Base-by-base conservation (phyloP, 2,113 vertebrate species). In the Micromys minutus region DNA sequence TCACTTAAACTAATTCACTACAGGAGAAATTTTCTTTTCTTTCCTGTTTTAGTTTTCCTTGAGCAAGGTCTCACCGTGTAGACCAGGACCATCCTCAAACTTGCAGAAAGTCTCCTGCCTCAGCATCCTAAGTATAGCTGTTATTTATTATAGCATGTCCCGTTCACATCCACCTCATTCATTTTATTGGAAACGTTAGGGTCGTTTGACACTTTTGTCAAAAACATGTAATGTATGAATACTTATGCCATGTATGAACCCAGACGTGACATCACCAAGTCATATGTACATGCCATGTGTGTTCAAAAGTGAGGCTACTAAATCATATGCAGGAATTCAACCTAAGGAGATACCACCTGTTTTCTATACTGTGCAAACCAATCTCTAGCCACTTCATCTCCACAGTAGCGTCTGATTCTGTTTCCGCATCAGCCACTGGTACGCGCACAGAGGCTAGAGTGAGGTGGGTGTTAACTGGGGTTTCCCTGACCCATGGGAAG, bases 1-100 rank as follows among this genome's bases (percentile, higher is more conserved):
- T 91, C 55, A 87, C 81, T 94, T 96, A 85, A 24, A 45, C 39
- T 47, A 67, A 71, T 59, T n/a, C 34, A 50, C 84, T 52, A 2
- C 34, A 39, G n/a, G 34, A 67, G 17, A 67, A 47, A 34, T 7
- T 4, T 67, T 85, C 61, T 85, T 34, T 21, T 10, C 59, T 85
- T 85, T 84, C 29, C 59, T 63, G 45, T 42, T 85, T 65, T 85
- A 85, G 59, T 65, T 85, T 65, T 85, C 61, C 45, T 31, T 63
- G 65, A 65, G 42, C 83, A 65, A 19, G 59, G 61, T 65, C 61
- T 85, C 42, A 22, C 83, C 50, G 39, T 50, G 19, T 50, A 67
- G 61, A 67, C 2, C 19, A 67, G 61, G 61, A 47, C 42, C 19
- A 7, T 21, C 29, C 31, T 67, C 31, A 67, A 17, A 31, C n/a